These are phyloP conservation scores for Danionella dracula DNA, from an alignment of 2,797 vertebrate genomes.

Conservation along the genomic window DNA sequence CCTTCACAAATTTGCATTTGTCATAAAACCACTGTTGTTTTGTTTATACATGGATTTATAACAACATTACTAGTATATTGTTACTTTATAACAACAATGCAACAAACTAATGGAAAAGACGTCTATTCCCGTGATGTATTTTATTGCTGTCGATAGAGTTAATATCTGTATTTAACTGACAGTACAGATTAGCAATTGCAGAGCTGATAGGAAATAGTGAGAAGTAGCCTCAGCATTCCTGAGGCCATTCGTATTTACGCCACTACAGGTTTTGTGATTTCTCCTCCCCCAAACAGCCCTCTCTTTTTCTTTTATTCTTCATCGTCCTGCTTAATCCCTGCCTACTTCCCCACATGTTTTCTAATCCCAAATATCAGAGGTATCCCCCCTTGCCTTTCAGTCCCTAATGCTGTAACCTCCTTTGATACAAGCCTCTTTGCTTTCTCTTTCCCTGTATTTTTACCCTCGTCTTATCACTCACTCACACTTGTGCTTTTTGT, in stretches of 20 bases:
- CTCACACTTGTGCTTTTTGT: conserved; percentile 45
- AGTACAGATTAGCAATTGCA: too few relatives aligned
- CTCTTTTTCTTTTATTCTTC: conserved; percentile 53
- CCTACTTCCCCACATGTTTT: conserved; percentile 66
- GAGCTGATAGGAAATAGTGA: conserved; percentile 26
- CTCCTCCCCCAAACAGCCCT: conserved; percentile 59
- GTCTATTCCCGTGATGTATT: too few relatives aligned
- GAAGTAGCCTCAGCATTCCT: conserved; percentile 53
- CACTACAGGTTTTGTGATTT: conserved; percentile 45
- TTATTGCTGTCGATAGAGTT: too few relatives aligned
- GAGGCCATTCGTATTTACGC: conserved; percentile 58
- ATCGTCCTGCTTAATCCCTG: conserved; percentile 62
- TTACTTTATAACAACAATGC: too few relatives aligned
- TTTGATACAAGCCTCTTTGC: conserved; percentile 37
- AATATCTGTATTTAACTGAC: too few relatives aligned
- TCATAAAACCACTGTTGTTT: too few relatives aligned
- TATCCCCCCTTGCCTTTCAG: conserved; percentile 49
- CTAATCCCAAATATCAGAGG: conserved; percentile 69
- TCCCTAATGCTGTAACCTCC: conserved; percentile 60
- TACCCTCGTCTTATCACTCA: conserved; percentile 38
- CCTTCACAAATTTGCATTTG: too few relatives aligned
- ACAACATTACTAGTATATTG: too few relatives aligned
- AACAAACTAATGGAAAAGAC: too few relatives aligned
- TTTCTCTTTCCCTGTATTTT: conserved; percentile 9
- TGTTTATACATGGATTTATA: too few relatives aligned